Evolutionary conservation across 2,888 invertebrate species (phyloP), one percentile per base, ranked within the genome.

Genomic region (Andrena camellia): DNA sequence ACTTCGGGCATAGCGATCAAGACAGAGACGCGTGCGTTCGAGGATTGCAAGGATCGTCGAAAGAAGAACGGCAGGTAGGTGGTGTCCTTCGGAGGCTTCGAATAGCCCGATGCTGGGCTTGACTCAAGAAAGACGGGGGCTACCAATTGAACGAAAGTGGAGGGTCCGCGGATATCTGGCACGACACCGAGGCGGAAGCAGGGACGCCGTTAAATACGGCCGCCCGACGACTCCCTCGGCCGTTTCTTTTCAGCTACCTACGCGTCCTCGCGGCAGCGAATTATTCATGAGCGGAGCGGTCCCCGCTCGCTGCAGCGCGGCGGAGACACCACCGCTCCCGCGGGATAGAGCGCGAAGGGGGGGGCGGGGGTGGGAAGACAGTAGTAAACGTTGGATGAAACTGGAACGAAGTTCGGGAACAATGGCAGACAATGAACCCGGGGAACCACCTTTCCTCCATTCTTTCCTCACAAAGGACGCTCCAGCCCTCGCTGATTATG

Each of bases 331-430:
- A 0, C 57, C 23, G 57, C 10, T 26, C 57, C 57, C 57, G 57
- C 57, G 23, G 57, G 57, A 57, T 6, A 52, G 52, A 52, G 20
- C 52, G 52, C 42, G 13, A 17, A n/a, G 20, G 52, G 20, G 6
- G 20, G 8, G 63, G 63, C 7, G 20, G 52, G 20, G 6, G 20
- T n/a, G 63, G 63, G 33, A 31, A 63, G 35, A 62, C 62, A 17
- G 77, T 63, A 17, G 77, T 63, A 77, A 77, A 81, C 63, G 77
- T 33, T 57, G 72, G 67, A 68, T 69, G 68, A 78, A 72, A 78
- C 72, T 78, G 73, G 69, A 81, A 71, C 64, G 57, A 74, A 78
- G 78, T 78, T 73, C 5, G 59, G 31, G 54, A 64, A 81, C 81
- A 73, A 73, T 81, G 57, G 69, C 4, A 29, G n/a, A 42, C 48